phyloP scores from a whole-genome alignment of 2,113 vertebrate genomes.

The Rhinichthys klamathensis region DNA sequence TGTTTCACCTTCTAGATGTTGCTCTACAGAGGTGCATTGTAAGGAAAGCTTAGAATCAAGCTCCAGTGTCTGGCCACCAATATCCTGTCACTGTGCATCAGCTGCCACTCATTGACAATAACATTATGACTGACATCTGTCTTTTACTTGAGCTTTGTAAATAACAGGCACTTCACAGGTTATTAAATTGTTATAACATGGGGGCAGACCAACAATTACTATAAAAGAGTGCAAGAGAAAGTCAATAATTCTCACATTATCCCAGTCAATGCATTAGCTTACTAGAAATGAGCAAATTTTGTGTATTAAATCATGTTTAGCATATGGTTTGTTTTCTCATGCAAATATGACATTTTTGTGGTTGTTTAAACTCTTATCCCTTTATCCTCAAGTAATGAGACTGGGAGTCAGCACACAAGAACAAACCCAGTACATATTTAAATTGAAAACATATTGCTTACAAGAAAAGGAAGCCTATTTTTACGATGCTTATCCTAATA shows the following conservation, averaged over 20 bases:
- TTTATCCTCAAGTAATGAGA: constrained; percentile 47
- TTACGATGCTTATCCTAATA: not conserved
- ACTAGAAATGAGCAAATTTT: not conserved
- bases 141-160: constrained; percentile 30
- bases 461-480: not conserved
- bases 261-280: not conserved
- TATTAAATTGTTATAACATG: not conserved
- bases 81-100: not conserved
- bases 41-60: not conserved
- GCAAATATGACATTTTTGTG: constrained; percentile 26
- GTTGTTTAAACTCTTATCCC: constrained; percentile 24
- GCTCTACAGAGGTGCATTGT: not conserved
- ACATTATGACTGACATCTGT: not conserved
- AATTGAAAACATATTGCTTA: not conserved
- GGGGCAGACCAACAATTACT: not conserved
- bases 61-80: not conserved
- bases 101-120: not conserved
- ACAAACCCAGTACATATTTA: not conserved
- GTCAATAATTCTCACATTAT: not conserved
- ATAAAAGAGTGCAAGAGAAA: not conserved
- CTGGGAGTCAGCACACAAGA: not conserved
- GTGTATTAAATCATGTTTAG: not conserved
- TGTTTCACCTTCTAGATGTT: not conserved
- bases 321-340: constrained; percentile 2
- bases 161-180: not conserved